Conservation (phyloP, 2,888 invertebrate genomes). For the Nomada ruficornis region DNA sequence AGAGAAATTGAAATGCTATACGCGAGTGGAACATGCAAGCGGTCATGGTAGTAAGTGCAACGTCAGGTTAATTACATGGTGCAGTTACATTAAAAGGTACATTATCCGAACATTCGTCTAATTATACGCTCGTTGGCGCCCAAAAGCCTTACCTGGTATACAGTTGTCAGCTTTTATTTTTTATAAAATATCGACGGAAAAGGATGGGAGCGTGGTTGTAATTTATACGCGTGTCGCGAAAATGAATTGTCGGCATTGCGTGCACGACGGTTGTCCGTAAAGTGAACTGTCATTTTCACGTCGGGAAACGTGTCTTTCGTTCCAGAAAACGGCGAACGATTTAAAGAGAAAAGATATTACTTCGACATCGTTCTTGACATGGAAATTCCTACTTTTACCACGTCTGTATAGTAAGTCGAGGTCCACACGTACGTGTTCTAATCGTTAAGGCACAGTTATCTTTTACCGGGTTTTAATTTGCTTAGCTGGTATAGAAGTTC, state of each 20-base stretch:
- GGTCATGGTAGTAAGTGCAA: constrained; percentile 26
- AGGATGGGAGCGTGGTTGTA: not conserved
- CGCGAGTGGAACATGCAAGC: not conserved
- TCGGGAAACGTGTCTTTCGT: not conserved
- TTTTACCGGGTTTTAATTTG: constrained; percentile 14
- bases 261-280: not conserved
- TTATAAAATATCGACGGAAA: constrained; percentile 1
- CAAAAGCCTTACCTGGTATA: constrained; percentile 15
- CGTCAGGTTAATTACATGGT: constrained; percentile 43
- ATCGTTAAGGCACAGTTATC: not conserved
- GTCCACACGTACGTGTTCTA: not conserved
- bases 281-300: too few relatives aligned
- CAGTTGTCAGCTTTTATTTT: constrained; percentile 15
- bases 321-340: not conserved
- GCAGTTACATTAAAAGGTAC: constrained; percentile 30
- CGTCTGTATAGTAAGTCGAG: not conserved
- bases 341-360: not conserved
- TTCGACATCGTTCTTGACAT: not conserved
- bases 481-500: constrained; percentile 47
- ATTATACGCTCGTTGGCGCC: constrained; percentile 58
- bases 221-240: not conserved
- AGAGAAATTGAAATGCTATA: not conserved
- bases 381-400: not conserved
- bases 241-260: not conserved
- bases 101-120: constrained; percentile 55